These are phyloP conservation scores for Ceratosolen fusciceps DNA, from an alignment of 1,140 invertebrate genomes.

Conservation along the genomic window DNA sequence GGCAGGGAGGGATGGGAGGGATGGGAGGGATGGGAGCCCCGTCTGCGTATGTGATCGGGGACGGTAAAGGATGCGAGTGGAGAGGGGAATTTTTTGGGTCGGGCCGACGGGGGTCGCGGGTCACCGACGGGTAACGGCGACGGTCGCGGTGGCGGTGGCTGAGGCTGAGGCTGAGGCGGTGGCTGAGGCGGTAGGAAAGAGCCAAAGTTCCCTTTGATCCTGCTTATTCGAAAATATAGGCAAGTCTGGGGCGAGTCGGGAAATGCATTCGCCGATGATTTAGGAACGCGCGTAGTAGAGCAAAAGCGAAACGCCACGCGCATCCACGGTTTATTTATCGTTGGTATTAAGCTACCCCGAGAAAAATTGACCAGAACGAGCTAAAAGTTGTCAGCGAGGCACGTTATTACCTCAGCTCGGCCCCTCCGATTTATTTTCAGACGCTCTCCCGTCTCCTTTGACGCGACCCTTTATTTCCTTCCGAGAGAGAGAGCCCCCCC, in stretches of 20 bases:
- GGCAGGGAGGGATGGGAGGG: conserved; percentile 3
- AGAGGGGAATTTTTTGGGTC: no score
- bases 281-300: conserved; percentile 55
- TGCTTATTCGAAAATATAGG: conserved; percentile 60
- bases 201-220: conserved; percentile 65
- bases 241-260: conserved; percentile 50
- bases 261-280: conserved; percentile 61
- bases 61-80: conserved; percentile 21
- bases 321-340: conserved; percentile 61
- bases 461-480: conserved; percentile 28
- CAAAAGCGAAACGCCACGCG: conserved; percentile 36
- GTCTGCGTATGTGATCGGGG: no score
- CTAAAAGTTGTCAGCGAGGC: conserved; percentile 38
- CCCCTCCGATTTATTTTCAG: conserved; percentile 42
- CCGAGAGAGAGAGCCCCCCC: no score
- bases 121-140: conserved; percentile 47
- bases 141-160: conserved; percentile 7
- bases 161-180: neutral
- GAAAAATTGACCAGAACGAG: conserved; percentile 58
- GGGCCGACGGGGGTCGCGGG: conserved; percentile 55
- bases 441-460: conserved; percentile 25
- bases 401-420: conserved; percentile 44
- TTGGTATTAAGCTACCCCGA: conserved; percentile 54
- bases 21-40: neutral
- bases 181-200: neutral